phyloP scores from a whole-genome alignment of 2,888 invertebrate genomes.

The Aleiodes alternator region DNA sequence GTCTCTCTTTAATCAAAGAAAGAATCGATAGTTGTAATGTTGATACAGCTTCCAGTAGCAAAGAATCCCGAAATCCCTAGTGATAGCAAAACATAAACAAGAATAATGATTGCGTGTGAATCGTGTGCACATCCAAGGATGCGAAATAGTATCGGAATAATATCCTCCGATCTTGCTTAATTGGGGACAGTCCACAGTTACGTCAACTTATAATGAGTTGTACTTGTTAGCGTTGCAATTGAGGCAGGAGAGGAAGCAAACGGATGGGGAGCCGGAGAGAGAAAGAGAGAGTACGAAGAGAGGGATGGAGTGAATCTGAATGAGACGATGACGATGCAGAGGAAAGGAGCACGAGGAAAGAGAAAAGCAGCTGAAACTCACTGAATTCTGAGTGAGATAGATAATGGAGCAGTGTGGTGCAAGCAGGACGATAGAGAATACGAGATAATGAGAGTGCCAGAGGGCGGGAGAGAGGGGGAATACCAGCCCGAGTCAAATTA shows the following conservation, averaged over 20 bases:
- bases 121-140: slow-evolving; percentile 35
- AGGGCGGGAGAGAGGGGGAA: slow-evolving; percentile 32
- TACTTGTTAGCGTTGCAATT: slow-evolving; percentile 59
- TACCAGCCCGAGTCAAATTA: slow-evolving; percentile 58
- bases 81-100: slow-evolving; percentile 24
- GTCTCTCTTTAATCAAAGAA: too few relatives aligned
- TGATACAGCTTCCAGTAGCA: too few relatives aligned
- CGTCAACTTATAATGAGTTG: slow-evolving; percentile 62
- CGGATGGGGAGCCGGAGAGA: neutral
- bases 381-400: slow-evolving; percentile 22
- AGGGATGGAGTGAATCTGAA: slow-evolving; percentile 37
- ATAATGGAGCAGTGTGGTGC: slow-evolving; percentile 48
- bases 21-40: too few relatives aligned
- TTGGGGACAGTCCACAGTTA: slow-evolving; percentile 59
- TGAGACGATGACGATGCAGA: slow-evolving; percentile 47
- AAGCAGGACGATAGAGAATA: slow-evolving; percentile 49
- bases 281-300: slow-evolving; percentile 37
- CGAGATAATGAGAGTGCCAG: slow-evolving; percentile 57
- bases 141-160: slow-evolving; percentile 57
- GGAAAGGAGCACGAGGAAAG: slow-evolving; percentile 21
- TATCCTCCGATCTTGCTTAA: slow-evolving; percentile 59
- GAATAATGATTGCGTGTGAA: slow-evolving; percentile 13
- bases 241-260: slow-evolving; percentile 31
- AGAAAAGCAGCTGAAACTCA: slow-evolving; percentile 27
- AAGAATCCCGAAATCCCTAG: too few relatives aligned